phyloP scores from a whole-genome alignment of 2,113 vertebrate species.

The Tauraco erythrolophus region DNA sequence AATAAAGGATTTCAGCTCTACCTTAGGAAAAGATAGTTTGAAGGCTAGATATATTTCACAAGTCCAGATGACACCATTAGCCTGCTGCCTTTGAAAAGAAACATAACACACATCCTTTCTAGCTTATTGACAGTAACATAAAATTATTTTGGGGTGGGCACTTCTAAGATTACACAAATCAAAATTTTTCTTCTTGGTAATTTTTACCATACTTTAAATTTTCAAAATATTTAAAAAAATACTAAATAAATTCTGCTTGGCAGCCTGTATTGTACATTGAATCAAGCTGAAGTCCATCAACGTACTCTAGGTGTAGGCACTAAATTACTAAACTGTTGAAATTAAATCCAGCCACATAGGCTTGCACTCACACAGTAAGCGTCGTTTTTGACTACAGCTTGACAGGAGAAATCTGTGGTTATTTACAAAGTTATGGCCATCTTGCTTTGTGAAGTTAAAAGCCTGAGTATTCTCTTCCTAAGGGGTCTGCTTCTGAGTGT shows the following conservation, averaged over 20 bases:
- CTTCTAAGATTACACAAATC: neutral
- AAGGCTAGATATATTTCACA: neutral
- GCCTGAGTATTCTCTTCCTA: conserved; percentile 6
- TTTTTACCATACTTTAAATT: neutral
- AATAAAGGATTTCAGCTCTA: neutral
- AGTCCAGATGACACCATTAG: neutral
- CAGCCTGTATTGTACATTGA: neutral
- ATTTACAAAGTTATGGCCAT: conserved; percentile 39
- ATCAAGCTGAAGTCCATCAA: neutral
- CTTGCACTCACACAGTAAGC: neutral
- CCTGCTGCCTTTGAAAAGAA: neutral
- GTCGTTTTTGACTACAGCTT: conserved; percentile 16
- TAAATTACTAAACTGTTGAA: neutral
- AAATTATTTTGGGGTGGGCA: fast-evolving
- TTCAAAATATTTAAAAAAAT: neutral
- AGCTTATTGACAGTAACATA: neutral
- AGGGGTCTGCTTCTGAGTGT: neutral
- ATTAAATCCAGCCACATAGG: neutral
- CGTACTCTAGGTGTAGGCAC: neutral
- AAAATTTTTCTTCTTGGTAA: neutral
- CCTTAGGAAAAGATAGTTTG: neutral
- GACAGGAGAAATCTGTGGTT: neutral
- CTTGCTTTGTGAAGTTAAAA: conserved; percentile 15
- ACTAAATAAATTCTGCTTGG: neutral
- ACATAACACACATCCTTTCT: neutral